Evolutionary conservation across 2,888 invertebrate genomes (phyloP), one percentile per base, ranked within the genome.

Genomic region (Anthophora plumipes): DNA sequence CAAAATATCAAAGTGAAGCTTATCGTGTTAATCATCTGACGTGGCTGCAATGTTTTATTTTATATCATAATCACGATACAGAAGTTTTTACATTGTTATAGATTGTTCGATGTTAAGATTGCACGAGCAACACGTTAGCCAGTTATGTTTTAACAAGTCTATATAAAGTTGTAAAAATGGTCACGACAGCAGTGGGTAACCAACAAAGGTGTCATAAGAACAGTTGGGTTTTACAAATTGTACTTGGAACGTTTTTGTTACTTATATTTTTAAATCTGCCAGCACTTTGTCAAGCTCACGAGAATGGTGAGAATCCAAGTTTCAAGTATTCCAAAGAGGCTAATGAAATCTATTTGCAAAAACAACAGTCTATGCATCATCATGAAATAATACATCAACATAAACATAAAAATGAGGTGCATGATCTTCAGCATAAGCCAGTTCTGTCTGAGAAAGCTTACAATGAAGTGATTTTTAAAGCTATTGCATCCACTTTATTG

Each of bases 401-500:
- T 37, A 50, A 54, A 41, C 76, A 82, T 77, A 69, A 87, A 12
- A 85, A 91, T 61, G 84, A 90, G 64, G 82, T 89, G 81, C 83
- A 88, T 22, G 61, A 82, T 7, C 77, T 79, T 25, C 50, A 75
- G 25, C 46, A 84, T 0, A 46, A 68, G 31, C 20, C 68, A 48
- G 74, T 78, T 85, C 7, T 86, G 89, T 71, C 59, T 1, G 67
- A 54, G 0, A 55, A 14, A 69, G 43, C 66, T 39, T 55, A 89
- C 64, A 79, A 85, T 48, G 91, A 88, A 85, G 91, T 93, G 9
- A 87, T 92, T 54, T 57, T 96, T 43, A 96, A 97, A 93, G 98
- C 99, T 0, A 95, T 99, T 90, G 96, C 96, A 39, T 98, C 99
- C 1, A 99, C 99, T 0, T 93, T 99, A 11, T 94, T 99, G 74